Evolutionary conservation across 2,797 vertebrate genomes (phyloP).

Genomic region (Hephaestus fuliginosus): DNA sequence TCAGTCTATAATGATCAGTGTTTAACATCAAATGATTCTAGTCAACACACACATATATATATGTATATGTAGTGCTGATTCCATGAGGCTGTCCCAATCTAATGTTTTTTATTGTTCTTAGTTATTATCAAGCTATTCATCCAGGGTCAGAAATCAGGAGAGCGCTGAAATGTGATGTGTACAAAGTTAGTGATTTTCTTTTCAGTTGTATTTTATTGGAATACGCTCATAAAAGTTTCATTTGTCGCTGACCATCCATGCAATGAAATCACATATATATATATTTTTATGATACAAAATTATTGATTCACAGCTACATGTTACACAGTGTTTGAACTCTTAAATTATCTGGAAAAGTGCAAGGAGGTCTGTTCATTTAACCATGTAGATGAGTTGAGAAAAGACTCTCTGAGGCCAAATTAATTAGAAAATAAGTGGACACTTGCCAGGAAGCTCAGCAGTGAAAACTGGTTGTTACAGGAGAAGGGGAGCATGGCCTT

Average conservation of each 20-base stretch:
- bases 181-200: constrained; percentile 18
- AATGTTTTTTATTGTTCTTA: constrained; percentile 22
- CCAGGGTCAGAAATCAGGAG: constrained; percentile 1
- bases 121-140: constrained; percentile 1
- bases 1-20: constrained; percentile 36
- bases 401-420: constrained; percentile 81
- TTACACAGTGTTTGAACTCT: constrained; percentile 54
- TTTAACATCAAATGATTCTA: constrained; percentile 53
- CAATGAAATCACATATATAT: constrained; percentile 18
- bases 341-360: constrained; percentile 70
- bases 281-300: constrained; percentile 38
- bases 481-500: constrained; percentile 68
- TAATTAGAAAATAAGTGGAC: constrained; percentile 85
- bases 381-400: constrained; percentile 76
- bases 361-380: constrained; percentile 75
- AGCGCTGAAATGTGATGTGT: neutral
- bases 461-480: constrained; percentile 74
- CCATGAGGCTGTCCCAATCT: constrained; percentile 20
- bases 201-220: constrained; percentile 23
- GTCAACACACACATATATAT: no score
- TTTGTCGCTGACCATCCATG: constrained; percentile 39
- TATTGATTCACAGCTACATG: constrained; percentile 59
- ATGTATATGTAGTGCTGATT: constrained; percentile 43
- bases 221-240: constrained; percentile 29
- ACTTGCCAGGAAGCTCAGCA: constrained; percentile 80